These are phyloP conservation scores for Cataglyphis cursor DNA, from an alignment of 2,888 invertebrate species.

Conservation along the genomic window DNA sequence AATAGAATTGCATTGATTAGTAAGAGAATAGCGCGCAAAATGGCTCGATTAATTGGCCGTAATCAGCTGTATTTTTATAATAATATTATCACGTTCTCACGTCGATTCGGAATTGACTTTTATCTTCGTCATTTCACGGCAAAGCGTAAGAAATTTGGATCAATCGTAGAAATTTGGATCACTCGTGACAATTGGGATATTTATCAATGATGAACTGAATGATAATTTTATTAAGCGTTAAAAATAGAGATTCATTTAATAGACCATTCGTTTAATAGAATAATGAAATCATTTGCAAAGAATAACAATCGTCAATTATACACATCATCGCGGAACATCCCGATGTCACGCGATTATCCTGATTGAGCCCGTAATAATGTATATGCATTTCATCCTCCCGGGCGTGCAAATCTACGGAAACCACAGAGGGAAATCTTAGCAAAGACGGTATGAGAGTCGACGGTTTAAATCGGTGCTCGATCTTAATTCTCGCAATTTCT, in stretches of 20 bases:
- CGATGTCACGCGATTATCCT: neutral
- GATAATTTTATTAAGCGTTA: neutral
- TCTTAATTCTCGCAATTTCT: conserved; percentile 3
- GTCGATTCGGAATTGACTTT: conserved; percentile 59
- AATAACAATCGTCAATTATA: neutral
- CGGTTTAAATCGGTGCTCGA: conserved; percentile 28
- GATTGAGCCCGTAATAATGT: conserved; percentile 17
- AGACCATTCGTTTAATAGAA: neutral
- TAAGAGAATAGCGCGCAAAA: conserved; percentile 76
- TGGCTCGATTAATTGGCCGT: conserved; percentile 61
- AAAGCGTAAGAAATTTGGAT: conserved; percentile 1
- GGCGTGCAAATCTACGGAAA: conserved; percentile 9
- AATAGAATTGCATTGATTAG: conserved; percentile 83
- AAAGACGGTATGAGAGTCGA: conserved; percentile 9
- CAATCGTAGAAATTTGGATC: too few relatives aligned
- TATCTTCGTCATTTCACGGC: conserved; percentile 33
- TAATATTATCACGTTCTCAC: conserved; percentile 23
- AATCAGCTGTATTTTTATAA: neutral
- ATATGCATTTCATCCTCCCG: neutral
- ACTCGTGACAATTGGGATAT: neutral
- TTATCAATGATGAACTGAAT: neutral
- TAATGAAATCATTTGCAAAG: neutral
- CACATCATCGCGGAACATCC: neutral
- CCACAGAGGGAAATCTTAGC: conserved; percentile 4
- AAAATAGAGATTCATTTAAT: too few relatives aligned